Conservation (phyloP, 2,888 invertebrate species). For the Agrochola circellaris region DNA sequence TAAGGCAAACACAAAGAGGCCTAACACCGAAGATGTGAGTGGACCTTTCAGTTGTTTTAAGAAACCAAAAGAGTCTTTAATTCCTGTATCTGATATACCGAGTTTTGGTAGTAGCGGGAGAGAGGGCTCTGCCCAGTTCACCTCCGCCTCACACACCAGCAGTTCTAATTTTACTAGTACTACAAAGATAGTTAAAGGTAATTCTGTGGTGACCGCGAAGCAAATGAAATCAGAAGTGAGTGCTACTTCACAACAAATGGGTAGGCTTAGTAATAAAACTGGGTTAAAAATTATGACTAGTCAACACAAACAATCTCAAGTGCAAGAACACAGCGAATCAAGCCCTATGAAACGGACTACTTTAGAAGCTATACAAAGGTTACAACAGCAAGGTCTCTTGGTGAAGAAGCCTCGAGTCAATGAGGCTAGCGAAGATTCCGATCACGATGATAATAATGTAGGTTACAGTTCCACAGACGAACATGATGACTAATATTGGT, state of each 20-base stretch:
- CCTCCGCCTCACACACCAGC: slow-evolving; percentile 77
- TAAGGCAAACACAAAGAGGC: slow-evolving; percentile 72
- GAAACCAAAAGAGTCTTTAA: slow-evolving; percentile 83
- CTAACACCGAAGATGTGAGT: slow-evolving; percentile 71
- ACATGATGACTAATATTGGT: slow-evolving; percentile 63
- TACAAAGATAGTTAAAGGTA: slow-evolving; percentile 80
- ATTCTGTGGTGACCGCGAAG: slow-evolving; percentile 77
- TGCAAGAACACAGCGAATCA: slow-evolving; percentile 80
- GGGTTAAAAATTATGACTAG: slow-evolving; percentile 83
- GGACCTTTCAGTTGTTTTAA: slow-evolving; percentile 86
- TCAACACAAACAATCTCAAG: slow-evolving; percentile 79
- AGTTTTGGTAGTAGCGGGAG: slow-evolving; percentile 65
- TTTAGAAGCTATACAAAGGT: slow-evolving; percentile 85
- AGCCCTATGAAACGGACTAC: slow-evolving; percentile 79
- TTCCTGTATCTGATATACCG: slow-evolving; percentile 76
- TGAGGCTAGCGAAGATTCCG: slow-evolving; percentile 75
- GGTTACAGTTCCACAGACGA: slow-evolving; percentile 70
- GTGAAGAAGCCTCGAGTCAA: slow-evolving; percentile 84
- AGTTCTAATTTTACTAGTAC: slow-evolving; percentile 79
- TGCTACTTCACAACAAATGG: slow-evolving; percentile 79
- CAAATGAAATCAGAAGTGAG: slow-evolving; percentile 82
- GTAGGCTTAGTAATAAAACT: slow-evolving; percentile 78
- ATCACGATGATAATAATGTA: slow-evolving; percentile 74
- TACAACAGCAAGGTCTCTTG: slow-evolving; percentile 86
- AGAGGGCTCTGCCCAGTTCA: slow-evolving; percentile 73